phyloP scores from a whole-genome alignment of 2,888 invertebrate species.

The Agrotis puta region DNA sequence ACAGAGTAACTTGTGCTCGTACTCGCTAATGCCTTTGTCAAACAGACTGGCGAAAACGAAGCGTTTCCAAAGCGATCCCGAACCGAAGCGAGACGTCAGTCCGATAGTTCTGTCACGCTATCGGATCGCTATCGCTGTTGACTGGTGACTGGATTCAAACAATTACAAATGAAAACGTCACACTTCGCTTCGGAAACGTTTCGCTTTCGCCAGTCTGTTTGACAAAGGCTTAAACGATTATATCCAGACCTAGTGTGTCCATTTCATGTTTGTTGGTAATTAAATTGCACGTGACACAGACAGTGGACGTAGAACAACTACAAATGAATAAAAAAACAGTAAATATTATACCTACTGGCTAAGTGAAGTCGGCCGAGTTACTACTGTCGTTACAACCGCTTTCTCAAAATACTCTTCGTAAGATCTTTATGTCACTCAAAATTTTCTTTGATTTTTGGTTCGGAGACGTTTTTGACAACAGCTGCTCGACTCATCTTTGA shows the following conservation, averaged over 20 bases:
- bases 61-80: no score
- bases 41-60: no score
- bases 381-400: not conserved
- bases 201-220: no score
- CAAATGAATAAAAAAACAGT: not conserved
- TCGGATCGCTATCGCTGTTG: no score
- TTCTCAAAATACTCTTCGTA: conserved; percentile 1
- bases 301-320: not conserved
- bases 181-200: no score
- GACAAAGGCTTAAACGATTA: no score
- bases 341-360: conserved; percentile 14
- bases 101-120: no score
- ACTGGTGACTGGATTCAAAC: no score
- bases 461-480: not conserved
- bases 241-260: conserved; percentile 1
- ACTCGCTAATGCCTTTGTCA: no score
- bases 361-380: conserved; percentile 2
- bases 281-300: conserved; percentile 11
- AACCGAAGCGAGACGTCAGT: no score
- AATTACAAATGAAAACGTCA: no score
- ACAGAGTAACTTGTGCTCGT: not conserved
- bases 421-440: conserved; percentile 15
- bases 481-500: conserved; percentile 4
- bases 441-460: conserved; percentile 23
- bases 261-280: conserved; percentile 13